phyloP scores from a whole-genome alignment of 2,888 invertebrate species.

The Urechis unicinctus region DNA sequence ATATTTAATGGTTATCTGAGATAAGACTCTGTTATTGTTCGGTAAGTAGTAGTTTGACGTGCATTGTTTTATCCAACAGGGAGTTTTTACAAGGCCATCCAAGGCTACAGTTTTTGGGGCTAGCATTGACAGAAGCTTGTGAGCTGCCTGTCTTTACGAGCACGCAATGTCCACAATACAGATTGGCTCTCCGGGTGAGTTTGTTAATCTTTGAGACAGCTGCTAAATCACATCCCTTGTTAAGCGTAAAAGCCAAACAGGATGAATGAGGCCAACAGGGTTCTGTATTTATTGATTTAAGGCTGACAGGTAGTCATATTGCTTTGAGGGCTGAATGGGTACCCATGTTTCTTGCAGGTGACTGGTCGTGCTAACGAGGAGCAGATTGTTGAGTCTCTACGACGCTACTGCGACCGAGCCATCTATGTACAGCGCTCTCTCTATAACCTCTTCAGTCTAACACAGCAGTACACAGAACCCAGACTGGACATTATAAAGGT shows the following conservation, averaged over 20 bases:
- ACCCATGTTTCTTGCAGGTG: slow-evolving; percentile 49
- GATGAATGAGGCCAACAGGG: too few species aligned
- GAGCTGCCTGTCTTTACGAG: slow-evolving; percentile 54
- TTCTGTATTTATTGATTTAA: too few species aligned
- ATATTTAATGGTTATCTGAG: too few species aligned
- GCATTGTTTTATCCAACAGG: slow-evolving; percentile 26
- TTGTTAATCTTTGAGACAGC: too few species aligned
- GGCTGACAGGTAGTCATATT: too few species aligned
- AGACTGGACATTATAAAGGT: slow-evolving; percentile 62
- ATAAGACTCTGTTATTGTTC: too few species aligned
- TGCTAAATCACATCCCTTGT: too few species aligned
- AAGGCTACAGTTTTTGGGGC: slow-evolving; percentile 56
- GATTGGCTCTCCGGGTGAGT: too few species aligned
- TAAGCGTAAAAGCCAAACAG: too few species aligned
- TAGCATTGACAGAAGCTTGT: slow-evolving; percentile 57
- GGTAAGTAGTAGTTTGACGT: slow-evolving; percentile 23
- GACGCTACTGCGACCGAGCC: slow-evolving; percentile 57
- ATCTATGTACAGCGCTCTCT: slow-evolving; percentile 64
- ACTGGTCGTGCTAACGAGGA: slow-evolving; percentile 58
- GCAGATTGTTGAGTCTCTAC: slow-evolving; percentile 59
- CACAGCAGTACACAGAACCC: slow-evolving; percentile 53
- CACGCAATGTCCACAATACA: too few species aligned
- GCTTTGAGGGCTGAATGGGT: too few species aligned
- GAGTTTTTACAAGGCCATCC: slow-evolving; percentile 50
- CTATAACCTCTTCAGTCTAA: slow-evolving; percentile 58